Evolutionary conservation across 2,797 vertebrate genomes (phyloP).

Genomic region (Peromyscus attwateri): DNA sequence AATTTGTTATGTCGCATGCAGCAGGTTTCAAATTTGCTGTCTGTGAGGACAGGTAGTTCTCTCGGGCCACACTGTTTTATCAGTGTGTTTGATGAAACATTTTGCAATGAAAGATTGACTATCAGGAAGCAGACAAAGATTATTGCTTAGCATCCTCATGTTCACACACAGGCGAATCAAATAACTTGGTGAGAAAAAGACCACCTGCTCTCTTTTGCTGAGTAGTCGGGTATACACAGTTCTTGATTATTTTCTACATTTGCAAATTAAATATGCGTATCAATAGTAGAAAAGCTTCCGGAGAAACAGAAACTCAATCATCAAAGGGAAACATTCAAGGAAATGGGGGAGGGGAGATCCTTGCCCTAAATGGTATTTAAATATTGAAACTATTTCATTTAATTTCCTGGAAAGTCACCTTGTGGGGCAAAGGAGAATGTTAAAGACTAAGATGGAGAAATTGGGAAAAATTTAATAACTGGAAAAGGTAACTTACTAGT

Average conservation of each 20-base stretch:
- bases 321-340: not conserved
- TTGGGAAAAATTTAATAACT: conserved; percentile 4
- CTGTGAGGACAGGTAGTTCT: not conserved
- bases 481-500: not conserved
- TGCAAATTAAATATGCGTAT: not conserved
- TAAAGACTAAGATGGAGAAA: not conserved
- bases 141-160: not conserved
- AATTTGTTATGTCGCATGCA: not conserved
- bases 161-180: not conserved
- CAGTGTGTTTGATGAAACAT: not conserved
- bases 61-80: not conserved
- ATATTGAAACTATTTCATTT: conserved; percentile 18
- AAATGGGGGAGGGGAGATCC: not conserved
- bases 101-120: not conserved
- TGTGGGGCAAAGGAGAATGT: not conserved
- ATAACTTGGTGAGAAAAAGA: not conserved
- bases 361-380: not conserved
- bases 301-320: not conserved
- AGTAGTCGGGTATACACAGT: not conserved
- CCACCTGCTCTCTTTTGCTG: not conserved
- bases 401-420: not conserved
- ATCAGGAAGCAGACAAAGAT: not conserved
- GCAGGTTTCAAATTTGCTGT: not conserved
- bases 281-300: not conserved
- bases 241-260: conserved; percentile 55